Evolutionary conservation across 2,888 invertebrate genomes (phyloP), one percentile per base, ranked within the genome.

Genomic region (Argyra leucocephala): DNA sequence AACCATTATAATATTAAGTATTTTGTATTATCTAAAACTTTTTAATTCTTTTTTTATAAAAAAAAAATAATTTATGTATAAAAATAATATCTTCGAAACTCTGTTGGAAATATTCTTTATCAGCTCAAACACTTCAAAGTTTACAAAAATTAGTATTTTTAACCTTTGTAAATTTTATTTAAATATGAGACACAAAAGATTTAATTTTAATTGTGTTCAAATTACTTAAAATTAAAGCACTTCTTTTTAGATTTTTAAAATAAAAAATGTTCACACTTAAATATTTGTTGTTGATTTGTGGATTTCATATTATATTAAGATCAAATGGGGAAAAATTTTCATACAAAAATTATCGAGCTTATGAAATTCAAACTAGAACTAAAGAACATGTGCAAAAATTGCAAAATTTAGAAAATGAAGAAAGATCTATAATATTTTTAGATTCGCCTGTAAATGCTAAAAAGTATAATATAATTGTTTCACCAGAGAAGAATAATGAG

Each of bases 301-400:
- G n/a, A n/a, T n/a, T 48, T 48, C 12, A 48, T 48, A 3, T 48
- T 48, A 48, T 48, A 48, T 18, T 48, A 18, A 5, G 5, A 5
- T 48, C 12, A 2, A 18, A 58, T 58, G 7, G 58, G 2, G 58
- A 22, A 58, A 58, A 58, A 58, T 71, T 71, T 3, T 74, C 74
- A 61, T 88, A 83, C 71, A 81, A 85, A 65, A 83, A 84, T 22
- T 86, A 84, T 69, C 83, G 82, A 22, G 80, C 88, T 18, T 87
- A 83, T 70, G 82, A 85, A 73, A 76, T 87, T 5, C 75, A 76
- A 23, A 84, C 87, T 1, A 71, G 76, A 26, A 81, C 75, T 65
- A 74, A 77, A n/a, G 78, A 81, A 0, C 82, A 87, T 63, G 73
- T 86, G 57, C 72, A 76, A 0, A 80, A 81, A 61, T 74, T 87